Conservation (phyloP, 2,113 vertebrate species). For the pig (Sus scrofa) region DNA sequence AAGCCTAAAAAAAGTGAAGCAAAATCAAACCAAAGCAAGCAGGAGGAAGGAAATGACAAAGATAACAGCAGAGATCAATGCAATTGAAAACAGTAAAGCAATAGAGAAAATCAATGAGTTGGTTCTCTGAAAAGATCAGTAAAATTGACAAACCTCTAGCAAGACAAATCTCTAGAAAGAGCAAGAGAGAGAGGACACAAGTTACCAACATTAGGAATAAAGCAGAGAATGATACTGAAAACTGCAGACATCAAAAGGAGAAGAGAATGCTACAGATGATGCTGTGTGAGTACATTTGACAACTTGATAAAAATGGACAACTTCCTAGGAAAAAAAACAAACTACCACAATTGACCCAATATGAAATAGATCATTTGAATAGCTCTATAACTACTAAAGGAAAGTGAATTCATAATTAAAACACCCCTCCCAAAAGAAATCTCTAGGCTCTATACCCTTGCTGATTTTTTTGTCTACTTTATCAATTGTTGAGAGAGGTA, state of each 20-base stretch:
- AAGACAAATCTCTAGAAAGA: not conserved
- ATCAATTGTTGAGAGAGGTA: not conserved
- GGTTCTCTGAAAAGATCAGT: not conserved
- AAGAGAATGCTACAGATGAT: not conserved
- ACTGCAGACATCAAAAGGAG: not conserved
- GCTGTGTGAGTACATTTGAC: not conserved
- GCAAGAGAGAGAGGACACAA: not conserved
- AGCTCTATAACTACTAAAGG: not conserved
- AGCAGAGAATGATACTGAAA: not conserved
- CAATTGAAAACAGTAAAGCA: constrained; percentile 22
- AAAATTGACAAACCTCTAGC: constrained; percentile 1
- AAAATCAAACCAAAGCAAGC: constrained; percentile 6
- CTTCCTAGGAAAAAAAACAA: not conserved
- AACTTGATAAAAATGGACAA: not conserved
- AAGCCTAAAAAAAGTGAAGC: constrained; percentile 14
- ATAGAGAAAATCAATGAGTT: not conserved
- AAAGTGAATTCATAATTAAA: constrained; percentile 27
- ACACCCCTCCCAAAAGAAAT: not conserved
- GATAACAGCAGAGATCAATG: not conserved
- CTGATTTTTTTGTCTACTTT: not conserved
- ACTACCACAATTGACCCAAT: not conserved
- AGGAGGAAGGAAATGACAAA: constrained; percentile 34
- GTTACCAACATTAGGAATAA: not conserved
- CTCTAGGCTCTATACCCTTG: not conserved
- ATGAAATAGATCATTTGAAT: not conserved